Evolutionary conservation across 2,113 vertebrate species (phyloP).

Genomic region (Coptodon bakossiorum): DNA sequence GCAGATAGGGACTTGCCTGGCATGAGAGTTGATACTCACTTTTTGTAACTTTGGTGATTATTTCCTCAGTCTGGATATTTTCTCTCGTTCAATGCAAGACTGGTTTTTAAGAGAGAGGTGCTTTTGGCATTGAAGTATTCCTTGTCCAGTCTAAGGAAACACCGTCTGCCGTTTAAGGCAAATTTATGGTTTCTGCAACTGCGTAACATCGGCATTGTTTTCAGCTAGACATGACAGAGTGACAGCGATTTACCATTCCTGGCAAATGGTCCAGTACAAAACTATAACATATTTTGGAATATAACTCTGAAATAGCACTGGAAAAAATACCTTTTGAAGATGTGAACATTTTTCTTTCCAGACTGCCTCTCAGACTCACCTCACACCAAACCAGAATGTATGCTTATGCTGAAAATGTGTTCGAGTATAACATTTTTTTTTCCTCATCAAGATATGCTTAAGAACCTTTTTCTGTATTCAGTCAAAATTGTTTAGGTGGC

Average conservation of each 20-base stretch:
- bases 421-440: background rate
- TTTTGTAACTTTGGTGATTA: background rate
- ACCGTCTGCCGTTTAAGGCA: background rate
- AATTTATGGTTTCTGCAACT: conserved; percentile 6
- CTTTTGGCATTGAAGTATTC: background rate
- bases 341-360: background rate
- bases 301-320: background rate
- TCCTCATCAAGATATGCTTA: background rate
- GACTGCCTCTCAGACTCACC: background rate
- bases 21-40: background rate
- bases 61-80: background rate
- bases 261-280: background rate
- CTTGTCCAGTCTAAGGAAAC: conserved; percentile 17
- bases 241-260: background rate
- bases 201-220: background rate
- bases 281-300: background rate
- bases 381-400: background rate
- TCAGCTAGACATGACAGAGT: background rate
- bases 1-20: background rate
- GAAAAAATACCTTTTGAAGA: background rate
- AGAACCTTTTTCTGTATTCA: conserved; percentile 19
- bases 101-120: background rate
- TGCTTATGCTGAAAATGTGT: background rate
- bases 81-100: background rate
- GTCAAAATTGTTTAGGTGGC: background rate